Base-by-base conservation (phyloP, 2,797 vertebrate genomes). In the Sarcophilus harrisii region DNA sequence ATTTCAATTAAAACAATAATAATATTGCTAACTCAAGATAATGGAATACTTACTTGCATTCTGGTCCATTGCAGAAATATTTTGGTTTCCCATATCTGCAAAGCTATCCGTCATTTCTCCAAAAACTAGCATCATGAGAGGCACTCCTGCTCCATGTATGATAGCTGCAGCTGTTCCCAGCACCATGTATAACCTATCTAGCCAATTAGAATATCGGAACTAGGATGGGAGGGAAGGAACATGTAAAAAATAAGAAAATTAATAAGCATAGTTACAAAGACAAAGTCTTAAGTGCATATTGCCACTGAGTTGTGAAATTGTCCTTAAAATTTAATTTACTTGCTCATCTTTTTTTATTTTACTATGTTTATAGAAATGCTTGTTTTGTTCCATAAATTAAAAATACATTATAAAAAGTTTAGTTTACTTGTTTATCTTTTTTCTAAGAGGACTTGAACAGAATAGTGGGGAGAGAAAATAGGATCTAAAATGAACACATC, bases 81-180 rank as follows among this genome's bases (percentile, higher is more conserved):
- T 0, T 0, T 0, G 0, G 0, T 13, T 90, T 92, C 1, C 96
- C 57, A 96, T 49, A 91, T 38, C 0, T 1, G 99, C 96, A 97
- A 99, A 99, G 96, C 98, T 99, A 98, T 99, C 99, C 0, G 99
- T 99, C 99, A 99, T 99, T 0, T 99, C 98, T 91, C 99, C 99
- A 98, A 99, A 99, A 96, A 99, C 98, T 13, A 99, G 90, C 97
- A 99, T 99, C 92, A 99, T 99, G 92, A 99, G 24, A 27, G 99
- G 99, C 24, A 99, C 99, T 24, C 98, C 97, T 9, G 98, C 96
- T 12, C 99, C 99, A 4, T 99, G 99, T 91, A 66, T 96, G 60
- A 99, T 45, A 4, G 99, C 98, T 97, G 99, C 98, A 57, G 99
- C 0, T 0, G 98, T 98, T 73, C 99, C 99, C 32, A 99, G 0